Conservation (phyloP, 2,888 invertebrate species). For the Dexiosoma caninum region DNA sequence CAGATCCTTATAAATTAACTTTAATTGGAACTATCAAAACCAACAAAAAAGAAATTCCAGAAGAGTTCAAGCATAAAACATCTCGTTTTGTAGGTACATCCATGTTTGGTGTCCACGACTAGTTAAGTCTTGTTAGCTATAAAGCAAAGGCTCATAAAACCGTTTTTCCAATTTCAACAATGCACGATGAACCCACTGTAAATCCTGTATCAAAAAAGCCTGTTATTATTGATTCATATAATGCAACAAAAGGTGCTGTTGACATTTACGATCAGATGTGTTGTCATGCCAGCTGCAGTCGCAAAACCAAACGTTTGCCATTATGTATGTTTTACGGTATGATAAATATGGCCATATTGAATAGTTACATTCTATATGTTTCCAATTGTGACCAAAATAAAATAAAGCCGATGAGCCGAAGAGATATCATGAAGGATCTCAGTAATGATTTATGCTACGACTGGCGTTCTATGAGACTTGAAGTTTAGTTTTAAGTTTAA, state of each 20-base stretch:
- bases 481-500: no score
- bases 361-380: conserved; percentile 30
- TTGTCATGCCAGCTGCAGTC: conserved; percentile 12
- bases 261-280: conserved; percentile 8
- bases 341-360: conserved; percentile 21
- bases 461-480: neutral
- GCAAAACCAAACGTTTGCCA: conserved; percentile 15
- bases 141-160: conserved; percentile 40
- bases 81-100: no score
- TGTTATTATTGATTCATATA: conserved; percentile 9
- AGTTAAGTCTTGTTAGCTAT: conserved; percentile 45
- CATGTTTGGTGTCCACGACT: conserved; percentile 44
- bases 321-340: no score
- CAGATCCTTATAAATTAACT: conserved; percentile 67
- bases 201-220: conserved; percentile 3
- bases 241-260: conserved; percentile 20
- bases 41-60: conserved; percentile 60
- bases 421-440: conserved; percentile 20
- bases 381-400: conserved; percentile 30
- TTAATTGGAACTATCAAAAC: conserved; percentile 57
- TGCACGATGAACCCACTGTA: neutral
- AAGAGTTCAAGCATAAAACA: no score
- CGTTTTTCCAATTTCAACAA: neutral
- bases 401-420: conserved; percentile 35
- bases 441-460: conserved; percentile 26